These are phyloP conservation scores for Hemiscyllium ocellatum DNA, from an alignment of 2,113 vertebrate genomes.

Conservation along the genomic window DNA sequence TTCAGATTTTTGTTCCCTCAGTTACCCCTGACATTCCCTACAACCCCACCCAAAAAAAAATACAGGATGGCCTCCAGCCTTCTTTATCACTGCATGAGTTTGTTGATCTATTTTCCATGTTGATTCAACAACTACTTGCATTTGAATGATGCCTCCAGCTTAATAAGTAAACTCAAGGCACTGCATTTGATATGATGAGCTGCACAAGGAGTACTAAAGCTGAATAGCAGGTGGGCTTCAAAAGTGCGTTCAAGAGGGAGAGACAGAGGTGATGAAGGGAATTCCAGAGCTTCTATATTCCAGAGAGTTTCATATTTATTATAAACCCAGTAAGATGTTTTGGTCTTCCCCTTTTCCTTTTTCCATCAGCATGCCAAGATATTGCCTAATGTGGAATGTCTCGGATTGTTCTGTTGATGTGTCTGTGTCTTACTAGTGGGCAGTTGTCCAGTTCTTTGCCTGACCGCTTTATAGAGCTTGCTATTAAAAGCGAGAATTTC, in stretches of 20 bases:
- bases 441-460: background rate
- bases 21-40: background rate
- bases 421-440: background rate
- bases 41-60: no score
- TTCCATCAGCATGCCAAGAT: background rate
- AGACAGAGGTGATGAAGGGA: background rate
- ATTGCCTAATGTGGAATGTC: background rate
- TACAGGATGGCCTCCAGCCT: background rate
- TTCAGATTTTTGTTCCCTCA: background rate
- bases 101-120: background rate
- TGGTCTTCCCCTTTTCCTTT: background rate
- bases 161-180: background rate
- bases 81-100: background rate
- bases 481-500: slow-evolving; percentile 1
- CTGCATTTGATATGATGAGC: no score
- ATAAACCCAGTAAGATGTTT: background rate
- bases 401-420: background rate
- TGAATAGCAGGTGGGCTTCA: background rate
- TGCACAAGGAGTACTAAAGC: background rate
- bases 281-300: background rate
- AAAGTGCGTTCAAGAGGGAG: background rate
- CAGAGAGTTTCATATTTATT: background rate
- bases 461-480: background rate
- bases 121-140: background rate
- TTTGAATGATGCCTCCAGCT: background rate